phyloP scores from a whole-genome alignment of 2,113 vertebrate genomes.

The Phrynosoma platyrhinos region DNA sequence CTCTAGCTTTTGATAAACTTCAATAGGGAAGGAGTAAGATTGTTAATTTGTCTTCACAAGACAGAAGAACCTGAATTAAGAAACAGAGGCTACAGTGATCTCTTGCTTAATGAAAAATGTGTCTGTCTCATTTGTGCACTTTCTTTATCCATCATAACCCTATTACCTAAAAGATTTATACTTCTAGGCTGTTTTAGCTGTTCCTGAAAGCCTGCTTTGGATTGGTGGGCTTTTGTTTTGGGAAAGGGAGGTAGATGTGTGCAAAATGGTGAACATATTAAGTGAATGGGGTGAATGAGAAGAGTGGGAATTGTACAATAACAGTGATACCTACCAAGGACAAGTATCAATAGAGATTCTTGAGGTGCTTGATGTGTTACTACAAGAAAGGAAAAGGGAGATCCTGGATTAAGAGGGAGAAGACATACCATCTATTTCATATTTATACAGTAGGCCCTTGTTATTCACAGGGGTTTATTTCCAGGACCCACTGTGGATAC shows the following conservation, averaged over 20 bases:
- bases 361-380: background rate
- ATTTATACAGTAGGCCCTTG: background rate
- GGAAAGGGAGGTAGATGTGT: background rate
- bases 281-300: background rate
- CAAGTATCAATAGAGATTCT: background rate
- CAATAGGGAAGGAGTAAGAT: background rate
- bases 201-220: slow-evolving; percentile 5
- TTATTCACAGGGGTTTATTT: no score
- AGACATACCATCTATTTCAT: background rate
- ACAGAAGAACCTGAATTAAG: background rate
- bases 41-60: background rate
- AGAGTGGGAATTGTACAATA: background rate
- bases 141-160: background rate
- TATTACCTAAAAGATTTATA: background rate
- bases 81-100: background rate
- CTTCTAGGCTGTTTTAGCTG: background rate
- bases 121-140: background rate
- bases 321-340: background rate
- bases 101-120: background rate
- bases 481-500: no score
- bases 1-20: background rate
- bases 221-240: background rate
- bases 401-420: background rate
- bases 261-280: background rate
- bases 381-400: background rate